Percentiles rank a stretch among this genome's conserved stretches.
These are phyloP conservation scores for Chaitophorus viminalis DNA, from an alignment of 2,888 invertebrate species.

Conservation along the genomic window DNA sequence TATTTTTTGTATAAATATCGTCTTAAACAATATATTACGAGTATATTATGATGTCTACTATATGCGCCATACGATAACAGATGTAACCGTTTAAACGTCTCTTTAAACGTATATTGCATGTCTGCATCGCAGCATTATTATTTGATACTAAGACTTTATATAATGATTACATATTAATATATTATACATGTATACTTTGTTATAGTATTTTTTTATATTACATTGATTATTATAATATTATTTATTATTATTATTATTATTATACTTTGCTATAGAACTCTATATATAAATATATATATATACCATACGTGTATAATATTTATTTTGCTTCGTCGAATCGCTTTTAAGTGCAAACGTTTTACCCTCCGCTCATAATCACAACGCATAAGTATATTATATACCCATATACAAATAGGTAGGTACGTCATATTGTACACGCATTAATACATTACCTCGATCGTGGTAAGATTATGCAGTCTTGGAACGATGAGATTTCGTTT, in stretches of 20 bases:
- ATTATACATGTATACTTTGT: neutral
- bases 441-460: neutral
- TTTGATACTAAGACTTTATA: too few species aligned
- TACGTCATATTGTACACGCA: neutral
- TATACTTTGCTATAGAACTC: neutral
- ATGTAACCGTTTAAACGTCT: neutral
- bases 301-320: neutral
- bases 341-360: constrained; percentile 10
- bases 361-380: neutral
- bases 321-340: constrained; percentile 27
- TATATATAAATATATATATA: neutral
- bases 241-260: neutral
- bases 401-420: too few species aligned
- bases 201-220: neutral
- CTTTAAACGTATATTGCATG: neutral
- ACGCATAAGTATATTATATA: neutral
- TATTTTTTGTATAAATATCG: neutral
- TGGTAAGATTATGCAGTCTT: neutral
- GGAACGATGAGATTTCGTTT: neutral
- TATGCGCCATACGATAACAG: neutral
- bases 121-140: neutral
- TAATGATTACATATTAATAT: neutral
- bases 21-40: neutral
- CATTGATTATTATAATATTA: neutral
- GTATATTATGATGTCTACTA: neutral